Evolutionary conservation across 2,888 invertebrate genomes (phyloP).

Genomic region (Dolichopus griseipennis): DNA sequence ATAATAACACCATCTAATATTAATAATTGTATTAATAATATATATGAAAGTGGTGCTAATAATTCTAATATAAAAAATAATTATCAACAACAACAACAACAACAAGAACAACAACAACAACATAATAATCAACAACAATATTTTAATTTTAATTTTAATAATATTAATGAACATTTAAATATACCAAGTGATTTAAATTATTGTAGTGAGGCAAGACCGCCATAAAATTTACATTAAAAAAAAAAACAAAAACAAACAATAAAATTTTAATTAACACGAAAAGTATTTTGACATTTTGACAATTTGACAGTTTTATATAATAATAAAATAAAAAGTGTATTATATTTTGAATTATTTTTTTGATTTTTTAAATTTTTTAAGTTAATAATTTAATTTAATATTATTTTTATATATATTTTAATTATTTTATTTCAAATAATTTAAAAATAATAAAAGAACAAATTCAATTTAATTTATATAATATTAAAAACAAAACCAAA

Average conservation of each 20-base stretch:
- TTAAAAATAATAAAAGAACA: too few species aligned
- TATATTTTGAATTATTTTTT: too few species aligned
- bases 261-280: background rate
- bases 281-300: too few species aligned
- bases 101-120: constrained; percentile 12
- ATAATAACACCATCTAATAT: constrained; percentile 1
- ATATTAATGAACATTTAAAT: constrained; percentile 17
- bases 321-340: too few species aligned
- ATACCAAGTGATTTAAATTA: constrained; percentile 24
- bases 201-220: constrained; percentile 36
- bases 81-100: constrained; percentile 12
- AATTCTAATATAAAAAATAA: too few species aligned
- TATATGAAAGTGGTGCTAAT: constrained; percentile 7
- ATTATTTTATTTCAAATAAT: too few species aligned
- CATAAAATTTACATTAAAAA: constrained; percentile 25
- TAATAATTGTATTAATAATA: background rate
- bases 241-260: background rate
- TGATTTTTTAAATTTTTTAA: too few species aligned
- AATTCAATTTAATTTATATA: too few species aligned
- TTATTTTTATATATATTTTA: too few species aligned
- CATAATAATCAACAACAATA: constrained; percentile 7
- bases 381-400: too few species aligned
- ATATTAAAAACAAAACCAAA: too few species aligned
- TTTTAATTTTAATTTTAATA: constrained; percentile 12
- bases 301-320: too few species aligned